Base-by-base conservation (phyloP, 2,888 invertebrate species). In the Gymnoscelis rufifasciata region DNA sequence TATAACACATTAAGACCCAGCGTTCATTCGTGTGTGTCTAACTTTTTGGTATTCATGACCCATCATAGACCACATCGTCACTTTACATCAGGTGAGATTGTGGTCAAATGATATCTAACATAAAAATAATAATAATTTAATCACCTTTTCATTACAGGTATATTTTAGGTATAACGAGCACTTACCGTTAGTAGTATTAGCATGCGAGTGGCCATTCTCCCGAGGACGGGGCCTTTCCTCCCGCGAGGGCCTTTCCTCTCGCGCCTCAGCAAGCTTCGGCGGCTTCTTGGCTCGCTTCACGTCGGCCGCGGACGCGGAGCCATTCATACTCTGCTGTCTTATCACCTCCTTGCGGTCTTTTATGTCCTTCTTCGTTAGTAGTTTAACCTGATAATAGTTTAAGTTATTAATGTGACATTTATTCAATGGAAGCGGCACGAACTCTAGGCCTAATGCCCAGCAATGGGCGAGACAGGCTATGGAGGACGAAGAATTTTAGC, bases 301-400 rank as follows among this genome's bases (percentile, higher is more conserved):
- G 26, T 89, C 89, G 2, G 66, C 68, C 0, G 66, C 41, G 40
- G 46, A 70, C 6, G 61, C 59, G 0, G 64, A 55, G 0, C 83
- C 84, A 8, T 81, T 83, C 1, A 81, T 58, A 1, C 56, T 72
- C 67, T 87, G 84, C 42, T 83, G 84, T 51, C 83, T 88, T 40
- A 80, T 67, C 7, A 77, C 66, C 11, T 83, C 88, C 54, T 76
- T 83, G 52, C 78, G 77, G 39, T 79, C 83, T 61, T 78, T 88
- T 14, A 81, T 66, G 5, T 88, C 87, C 41, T 78, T 86, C 57
- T 79, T 89, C 0, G 77, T 78, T 1, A 81, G 64, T 47, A 80
- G 63, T 45, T 80, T 86, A 40, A 86, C 68, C 35, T 35, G 35
- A 10, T 10, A 26, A 6, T 2, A 26, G 23, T 23, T 26, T 6